Conservation (phyloP, 2,888 invertebrate genomes). For the Dendrolimus houi region DNA sequence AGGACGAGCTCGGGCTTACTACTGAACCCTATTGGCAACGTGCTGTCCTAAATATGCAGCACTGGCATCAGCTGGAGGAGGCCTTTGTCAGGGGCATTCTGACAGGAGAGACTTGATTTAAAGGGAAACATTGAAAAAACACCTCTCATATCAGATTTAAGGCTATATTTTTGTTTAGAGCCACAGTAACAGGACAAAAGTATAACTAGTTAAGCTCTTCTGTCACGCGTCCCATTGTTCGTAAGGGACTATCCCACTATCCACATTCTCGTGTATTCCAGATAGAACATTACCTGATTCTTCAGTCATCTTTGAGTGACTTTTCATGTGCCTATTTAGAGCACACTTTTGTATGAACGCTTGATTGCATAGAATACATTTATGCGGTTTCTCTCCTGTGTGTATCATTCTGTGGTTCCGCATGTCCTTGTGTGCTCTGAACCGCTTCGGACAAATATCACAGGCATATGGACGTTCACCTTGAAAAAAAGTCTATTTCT, state of each 20-base stretch:
- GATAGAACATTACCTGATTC: background rate
- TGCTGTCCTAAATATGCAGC: too few relatives aligned
- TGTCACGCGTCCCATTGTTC: slow-evolving; percentile 11
- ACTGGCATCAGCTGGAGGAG: too few relatives aligned
- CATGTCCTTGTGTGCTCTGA: slow-evolving; percentile 94
- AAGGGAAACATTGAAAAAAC: too few relatives aligned
- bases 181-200: too few relatives aligned
- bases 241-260: background rate
- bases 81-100: too few relatives aligned
- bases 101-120: too few relatives aligned
- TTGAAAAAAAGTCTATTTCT: too few relatives aligned
- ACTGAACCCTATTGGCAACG: too few relatives aligned
- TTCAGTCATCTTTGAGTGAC: slow-evolving; percentile 11
- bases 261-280: background rate
- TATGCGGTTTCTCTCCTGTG: slow-evolving; percentile 93
- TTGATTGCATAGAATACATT: slow-evolving; percentile 91
- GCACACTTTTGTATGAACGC: slow-evolving; percentile 96
- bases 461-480: slow-evolving; percentile 86
- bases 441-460: slow-evolving; percentile 92
- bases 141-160: too few relatives aligned
- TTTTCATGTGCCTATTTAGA: slow-evolving; percentile 93
- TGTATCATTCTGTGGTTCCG: slow-evolving; percentile 95
- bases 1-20: too few relatives aligned
- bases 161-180: too few relatives aligned
- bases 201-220: background rate